A percentile compares a stretch with the other conserved stretches of the same genome.
Evolutionary conservation across 2,113 vertebrate genomes (phyloP).

Genomic region (Pungitius pungitius): DNA sequence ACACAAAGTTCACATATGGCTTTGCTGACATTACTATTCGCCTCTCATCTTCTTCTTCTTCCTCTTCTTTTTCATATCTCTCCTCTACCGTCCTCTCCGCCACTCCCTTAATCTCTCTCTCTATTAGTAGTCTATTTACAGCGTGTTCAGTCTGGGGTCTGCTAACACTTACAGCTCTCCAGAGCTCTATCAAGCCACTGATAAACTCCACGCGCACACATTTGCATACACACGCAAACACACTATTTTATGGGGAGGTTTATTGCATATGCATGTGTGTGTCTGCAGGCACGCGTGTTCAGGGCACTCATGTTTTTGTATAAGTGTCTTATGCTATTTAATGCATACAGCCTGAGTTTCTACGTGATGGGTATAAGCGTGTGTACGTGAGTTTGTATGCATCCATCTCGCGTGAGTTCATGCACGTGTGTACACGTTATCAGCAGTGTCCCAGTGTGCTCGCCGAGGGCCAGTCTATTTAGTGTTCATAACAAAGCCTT

Average conservation of each 20-base stretch:
- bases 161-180: conserved; percentile 71
- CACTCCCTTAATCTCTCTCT: conserved; percentile 71
- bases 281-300: conserved; percentile 24
- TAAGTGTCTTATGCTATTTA: conserved; percentile 10
- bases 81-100: conserved; percentile 71
- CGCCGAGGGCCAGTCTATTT: conserved; percentile 81
- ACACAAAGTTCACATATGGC: conserved; percentile 28
- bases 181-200: conserved; percentile 72
- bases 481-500: conserved; percentile 82
- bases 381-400: conserved; percentile 38
- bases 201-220: conserved; percentile 65
- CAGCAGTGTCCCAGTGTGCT: conserved; percentile 78
- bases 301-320: neutral
- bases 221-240: conserved; percentile 48
- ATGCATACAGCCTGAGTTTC: conserved; percentile 5
- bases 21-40: conserved; percentile 67
- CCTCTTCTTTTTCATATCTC: conserved; percentile 67
- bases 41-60: conserved; percentile 49
- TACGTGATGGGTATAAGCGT: conserved; percentile 1
- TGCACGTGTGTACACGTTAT: conserved; percentile 70
- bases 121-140: conserved; percentile 80
- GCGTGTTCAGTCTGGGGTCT: conserved; percentile 70
- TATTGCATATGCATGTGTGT: conserved; percentile 6
- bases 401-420: conserved; percentile 38
- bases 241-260: conserved; percentile 32